These are phyloP conservation scores for Scolopax mira DNA, from an alignment of 2,113 vertebrate species.

Conservation along the genomic window DNA sequence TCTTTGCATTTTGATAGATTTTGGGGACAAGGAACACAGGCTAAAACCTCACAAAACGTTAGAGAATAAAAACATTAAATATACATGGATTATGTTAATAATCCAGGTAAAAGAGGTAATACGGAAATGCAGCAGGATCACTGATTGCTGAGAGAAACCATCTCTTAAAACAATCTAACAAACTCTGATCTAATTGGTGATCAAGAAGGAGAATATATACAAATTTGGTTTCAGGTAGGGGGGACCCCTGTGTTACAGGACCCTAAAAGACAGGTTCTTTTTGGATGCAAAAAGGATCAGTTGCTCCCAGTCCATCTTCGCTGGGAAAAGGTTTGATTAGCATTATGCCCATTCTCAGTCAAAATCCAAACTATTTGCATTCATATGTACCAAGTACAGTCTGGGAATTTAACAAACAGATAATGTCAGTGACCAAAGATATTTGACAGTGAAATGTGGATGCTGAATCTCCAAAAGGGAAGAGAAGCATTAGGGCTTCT, in stretches of 20 bases:
- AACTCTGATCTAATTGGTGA: neutral
- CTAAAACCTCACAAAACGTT: neutral
- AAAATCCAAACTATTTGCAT: neutral
- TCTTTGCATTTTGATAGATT: neutral
- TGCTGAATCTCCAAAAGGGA: neutral
- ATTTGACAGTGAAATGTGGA: neutral
- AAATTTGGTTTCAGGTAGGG: neutral
- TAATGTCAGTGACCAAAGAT: neutral
- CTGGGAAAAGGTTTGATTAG: neutral
- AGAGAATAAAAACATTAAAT: neutral
- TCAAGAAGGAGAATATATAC: neutral
- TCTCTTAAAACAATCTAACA: neutral
- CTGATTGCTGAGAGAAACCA: neutral
- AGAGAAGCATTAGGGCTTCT: neutral
- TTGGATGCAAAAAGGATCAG: neutral
- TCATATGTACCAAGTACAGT: neutral
- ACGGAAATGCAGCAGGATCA: neutral
- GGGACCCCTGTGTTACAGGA: neutral
- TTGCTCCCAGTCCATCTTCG: neutral
- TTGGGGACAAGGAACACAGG: rapidly evolving
- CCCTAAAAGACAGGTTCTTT: neutral
- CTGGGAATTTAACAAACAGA: neutral
- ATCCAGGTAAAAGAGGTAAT: neutral
- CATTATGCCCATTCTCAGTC: neutral
- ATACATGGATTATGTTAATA: neutral